Conservation (phyloP, 2,113 vertebrate species). For the Toxotes jaculatrix region DNA sequence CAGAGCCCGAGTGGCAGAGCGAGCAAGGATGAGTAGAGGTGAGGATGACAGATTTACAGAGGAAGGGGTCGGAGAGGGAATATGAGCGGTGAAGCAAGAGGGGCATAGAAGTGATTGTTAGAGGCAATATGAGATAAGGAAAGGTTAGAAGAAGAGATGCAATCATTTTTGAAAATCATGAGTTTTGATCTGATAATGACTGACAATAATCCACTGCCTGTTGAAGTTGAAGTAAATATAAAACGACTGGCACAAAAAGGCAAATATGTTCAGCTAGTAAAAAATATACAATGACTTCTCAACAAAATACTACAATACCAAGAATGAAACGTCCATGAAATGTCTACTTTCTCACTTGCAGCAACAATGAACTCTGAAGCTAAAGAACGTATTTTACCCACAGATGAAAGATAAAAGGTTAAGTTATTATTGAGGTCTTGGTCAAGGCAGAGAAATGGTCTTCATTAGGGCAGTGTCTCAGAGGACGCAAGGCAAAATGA, state of each 20-base stretch:
- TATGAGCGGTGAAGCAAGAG: constrained; percentile 8
- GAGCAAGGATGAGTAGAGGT: not conserved
- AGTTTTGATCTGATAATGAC: not conserved
- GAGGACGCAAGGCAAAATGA: not conserved
- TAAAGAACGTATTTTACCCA: not conserved
- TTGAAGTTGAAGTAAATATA: not conserved
- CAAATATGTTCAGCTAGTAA: no score
- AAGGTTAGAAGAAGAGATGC: not conserved
- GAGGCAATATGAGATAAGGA: not conserved
- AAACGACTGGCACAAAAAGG: not conserved
- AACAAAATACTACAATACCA: no score
- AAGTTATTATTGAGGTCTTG: no score
- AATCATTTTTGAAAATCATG: not conserved
- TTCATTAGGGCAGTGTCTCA: not conserved
- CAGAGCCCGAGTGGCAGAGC: not conserved
- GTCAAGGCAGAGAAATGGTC: not conserved
- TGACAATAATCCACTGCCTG: not conserved
- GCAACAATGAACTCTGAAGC: not conserved
- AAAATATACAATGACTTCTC: no score
- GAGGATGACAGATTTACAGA: constrained; percentile 1
- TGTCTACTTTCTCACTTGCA: not conserved
- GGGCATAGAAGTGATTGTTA: not conserved
- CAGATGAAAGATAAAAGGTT: not conserved
- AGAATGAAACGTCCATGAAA: not conserved
- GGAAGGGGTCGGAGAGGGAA: not conserved